Evolutionary conservation across 2,797 vertebrate species (phyloP).

Genomic region (Tokudaia muenninki): DNA sequence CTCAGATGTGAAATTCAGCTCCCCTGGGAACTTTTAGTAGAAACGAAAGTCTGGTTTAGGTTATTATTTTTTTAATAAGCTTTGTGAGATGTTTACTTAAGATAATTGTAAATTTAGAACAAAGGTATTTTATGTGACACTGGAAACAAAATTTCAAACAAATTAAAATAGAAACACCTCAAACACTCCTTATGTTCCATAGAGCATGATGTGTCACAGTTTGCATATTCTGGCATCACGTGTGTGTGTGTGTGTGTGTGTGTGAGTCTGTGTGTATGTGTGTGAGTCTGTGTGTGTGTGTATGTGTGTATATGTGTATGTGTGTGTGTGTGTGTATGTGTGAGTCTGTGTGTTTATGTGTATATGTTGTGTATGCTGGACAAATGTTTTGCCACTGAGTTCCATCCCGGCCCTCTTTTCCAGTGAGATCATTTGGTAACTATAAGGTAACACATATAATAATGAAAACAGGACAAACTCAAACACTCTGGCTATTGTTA

Average conservation of each 20-base stretch:
- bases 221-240: not conserved
- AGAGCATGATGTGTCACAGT: not conserved
- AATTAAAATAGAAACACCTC: conserved; percentile 17
- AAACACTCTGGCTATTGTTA: not conserved
- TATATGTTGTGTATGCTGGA: not conserved
- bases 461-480: conserved; percentile 6
- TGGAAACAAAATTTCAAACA: conserved; percentile 27
- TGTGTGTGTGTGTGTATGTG: too few species aligned
- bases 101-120: conserved; percentile 55
- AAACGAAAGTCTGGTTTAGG: conserved; percentile 74
- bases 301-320: not conserved
- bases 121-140: conserved; percentile 63
- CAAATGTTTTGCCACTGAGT: too few species aligned
- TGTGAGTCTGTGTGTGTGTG: not conserved
- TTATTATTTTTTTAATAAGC: not conserved
- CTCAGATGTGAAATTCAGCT: conserved; percentile 73
- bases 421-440: not conserved
- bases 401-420: not conserved
- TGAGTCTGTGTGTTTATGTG: too few species aligned
- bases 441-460: not conserved
- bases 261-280: not conserved
- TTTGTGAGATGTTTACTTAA: conserved; percentile 67
- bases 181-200: not conserved
- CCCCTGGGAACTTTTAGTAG: conserved; percentile 69
- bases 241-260: not conserved